phyloP scores from a whole-genome alignment of 2,797 vertebrate species.

The Macropus fuliginosus region DNA sequence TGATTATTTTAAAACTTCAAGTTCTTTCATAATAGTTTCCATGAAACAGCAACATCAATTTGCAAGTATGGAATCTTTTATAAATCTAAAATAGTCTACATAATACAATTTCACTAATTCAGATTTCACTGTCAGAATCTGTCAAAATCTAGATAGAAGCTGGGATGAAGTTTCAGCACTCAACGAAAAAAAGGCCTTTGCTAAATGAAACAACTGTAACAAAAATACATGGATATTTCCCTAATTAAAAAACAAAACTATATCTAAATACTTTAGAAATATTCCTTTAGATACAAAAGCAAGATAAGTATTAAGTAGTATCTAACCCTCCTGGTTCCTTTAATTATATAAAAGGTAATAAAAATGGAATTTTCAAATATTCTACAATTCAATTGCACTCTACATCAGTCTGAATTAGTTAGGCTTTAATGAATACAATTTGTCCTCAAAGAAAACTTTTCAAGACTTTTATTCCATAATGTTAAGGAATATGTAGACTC shows the following conservation, averaged over 20 bases:
- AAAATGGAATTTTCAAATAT: neutral
- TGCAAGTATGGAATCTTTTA: neutral
- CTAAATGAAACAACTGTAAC: neutral
- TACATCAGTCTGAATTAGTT: neutral
- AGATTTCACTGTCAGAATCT: constrained; percentile 44
- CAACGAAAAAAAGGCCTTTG: neutral
- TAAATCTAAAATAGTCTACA: constrained; percentile 5
- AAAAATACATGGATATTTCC: neutral
- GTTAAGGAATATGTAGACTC: neutral
- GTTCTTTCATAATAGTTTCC: constrained; percentile 26
- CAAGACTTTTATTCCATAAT: constrained; percentile 5
- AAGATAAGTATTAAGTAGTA: constrained; percentile 7
- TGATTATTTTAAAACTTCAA: constrained; percentile 44
- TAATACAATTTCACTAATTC: constrained; percentile 48
- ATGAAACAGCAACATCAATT: constrained; percentile 9
- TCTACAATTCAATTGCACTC: neutral
- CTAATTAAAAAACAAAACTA: neutral
- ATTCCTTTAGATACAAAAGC: constrained; percentile 33
- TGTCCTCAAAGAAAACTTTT: constrained; percentile 15
- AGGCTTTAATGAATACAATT: constrained; percentile 25
- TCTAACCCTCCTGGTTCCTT: neutral
- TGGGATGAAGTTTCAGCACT: neutral
- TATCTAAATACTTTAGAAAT: constrained; percentile 9
- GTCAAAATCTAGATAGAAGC: constrained; percentile 29
- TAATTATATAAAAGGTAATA: neutral